Conservation (phyloP, 2,797 vertebrate species). For the Lithobates pipiens region DNA sequence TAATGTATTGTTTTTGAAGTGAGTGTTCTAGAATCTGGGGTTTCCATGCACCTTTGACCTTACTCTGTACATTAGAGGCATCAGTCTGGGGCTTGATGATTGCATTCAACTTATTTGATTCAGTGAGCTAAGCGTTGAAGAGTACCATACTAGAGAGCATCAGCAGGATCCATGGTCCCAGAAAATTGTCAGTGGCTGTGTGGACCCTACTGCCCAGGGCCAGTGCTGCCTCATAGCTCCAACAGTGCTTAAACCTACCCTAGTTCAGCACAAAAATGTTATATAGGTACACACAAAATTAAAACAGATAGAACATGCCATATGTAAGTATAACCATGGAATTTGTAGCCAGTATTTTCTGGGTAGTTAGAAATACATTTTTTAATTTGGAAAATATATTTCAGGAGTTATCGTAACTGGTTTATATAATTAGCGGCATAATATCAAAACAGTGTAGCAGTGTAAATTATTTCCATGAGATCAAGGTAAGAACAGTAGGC, state of each 20-base stretch:
- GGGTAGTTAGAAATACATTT: no score
- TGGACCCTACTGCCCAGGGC: no score
- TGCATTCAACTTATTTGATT: no score
- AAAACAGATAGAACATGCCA: not conserved
- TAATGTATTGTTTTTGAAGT: no score
- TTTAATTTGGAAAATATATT: not conserved
- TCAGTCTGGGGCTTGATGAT: no score
- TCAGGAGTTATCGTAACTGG: not conserved
- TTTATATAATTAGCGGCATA: not conserved
- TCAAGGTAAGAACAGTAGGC: conserved; percentile 82
- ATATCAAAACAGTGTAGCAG: conserved; percentile 70
- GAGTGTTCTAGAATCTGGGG: not conserved
- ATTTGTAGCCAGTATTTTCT: no score
- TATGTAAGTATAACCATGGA: no score
- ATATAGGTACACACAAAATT: not conserved
- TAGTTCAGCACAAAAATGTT: not conserved
- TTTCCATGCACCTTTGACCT: not conserved
- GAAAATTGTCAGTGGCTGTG: no score
- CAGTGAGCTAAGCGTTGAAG: no score
- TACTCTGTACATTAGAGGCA: not conserved
- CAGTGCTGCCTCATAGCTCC: not conserved
- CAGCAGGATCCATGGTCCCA: not conserved
- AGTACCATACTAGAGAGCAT: not conserved
- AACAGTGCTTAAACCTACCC: not conserved
- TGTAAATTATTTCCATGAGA: conserved; percentile 81